phyloP scores from a whole-genome alignment of 2,888 invertebrate genomes.

The Drosophila maculinotata region DNA sequence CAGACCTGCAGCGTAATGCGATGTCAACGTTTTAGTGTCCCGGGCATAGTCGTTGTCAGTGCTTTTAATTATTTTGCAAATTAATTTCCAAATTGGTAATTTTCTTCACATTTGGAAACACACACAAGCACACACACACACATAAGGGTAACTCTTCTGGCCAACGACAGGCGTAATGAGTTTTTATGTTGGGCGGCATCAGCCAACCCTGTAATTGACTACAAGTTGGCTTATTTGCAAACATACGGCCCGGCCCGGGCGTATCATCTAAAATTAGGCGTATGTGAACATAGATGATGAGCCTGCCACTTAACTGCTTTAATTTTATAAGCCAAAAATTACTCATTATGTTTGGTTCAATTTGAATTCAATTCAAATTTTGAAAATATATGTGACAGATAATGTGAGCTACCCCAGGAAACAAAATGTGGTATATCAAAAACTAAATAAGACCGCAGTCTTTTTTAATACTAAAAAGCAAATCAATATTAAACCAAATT shows the following conservation, averaged over 20 bases:
- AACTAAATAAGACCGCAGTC: too few relatives aligned
- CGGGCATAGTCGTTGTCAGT: conserved; percentile 49
- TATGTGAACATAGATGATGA: conserved; percentile 20
- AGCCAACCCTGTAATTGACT: conserved; percentile 41
- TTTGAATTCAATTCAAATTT: conserved; percentile 20
- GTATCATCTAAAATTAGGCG: conserved; percentile 34
- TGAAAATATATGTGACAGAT: too few relatives aligned
- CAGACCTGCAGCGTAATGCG: conserved; percentile 44
- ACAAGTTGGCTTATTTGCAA: conserved; percentile 53
- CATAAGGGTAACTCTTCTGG: neutral
- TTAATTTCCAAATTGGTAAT: conserved; percentile 81
- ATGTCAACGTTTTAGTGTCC: conserved; percentile 48
- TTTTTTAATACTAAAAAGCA: too few relatives aligned
- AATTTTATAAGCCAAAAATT: conserved; percentile 39
- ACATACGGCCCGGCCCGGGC: conserved; percentile 18
- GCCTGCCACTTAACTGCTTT: conserved; percentile 48
- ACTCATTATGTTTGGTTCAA: conserved; percentile 8
- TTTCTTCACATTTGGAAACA: conserved; percentile 69
- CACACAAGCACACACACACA: conserved; percentile 17
- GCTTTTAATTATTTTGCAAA: conserved; percentile 79
- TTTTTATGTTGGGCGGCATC: conserved; percentile 51
- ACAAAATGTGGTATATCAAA: too few relatives aligned
- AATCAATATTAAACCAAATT: too few relatives aligned
- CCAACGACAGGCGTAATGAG: conserved; percentile 53
- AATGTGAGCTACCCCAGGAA: too few relatives aligned